Base-by-base conservation (phyloP, 2,113 vertebrate species). In the Sinocyclocheilus maitianheensis region DNA sequence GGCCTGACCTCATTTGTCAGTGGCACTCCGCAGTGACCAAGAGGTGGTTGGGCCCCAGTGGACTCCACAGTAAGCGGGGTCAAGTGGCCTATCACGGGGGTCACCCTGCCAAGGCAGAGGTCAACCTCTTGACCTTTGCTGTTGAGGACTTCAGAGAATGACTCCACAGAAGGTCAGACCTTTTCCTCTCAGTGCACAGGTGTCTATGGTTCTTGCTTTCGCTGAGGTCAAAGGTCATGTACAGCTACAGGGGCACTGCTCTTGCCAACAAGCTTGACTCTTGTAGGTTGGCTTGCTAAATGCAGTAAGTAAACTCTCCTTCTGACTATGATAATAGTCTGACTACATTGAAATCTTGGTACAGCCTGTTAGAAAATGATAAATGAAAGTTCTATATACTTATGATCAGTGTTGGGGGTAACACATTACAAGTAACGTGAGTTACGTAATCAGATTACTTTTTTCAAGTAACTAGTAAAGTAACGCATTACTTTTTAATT, bases 31-130 rank as follows among this genome's bases (percentile, higher is more conserved):
- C 6, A 51, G 60, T 88, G 80, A 89, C 92, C 89, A 87, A 86
- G 63, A 90, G 90, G 78, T 87, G 65, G 69, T 67, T 85, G 87
- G 87, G 91, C 87, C 84, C 91, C 86, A 82, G 60, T 5, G 60
- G 87, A 91, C 80, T 77, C 89, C 84, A 8, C 80, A 89, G 86
- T 91, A 93, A 93, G 90, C 89, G 81, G 90, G 94, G 94, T 95
- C 93, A 94, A 94, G 94, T 94, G 92, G 90, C 86, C 90, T 91
- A 93, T 94, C 93, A 89, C 91, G 86, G 88, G 84, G 92, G 92
- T 94, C 92, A 90, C 75, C 85, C 84, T 85, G 55, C 80, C 26
- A 55, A 87, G 77, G 85, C 72, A 63, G 48, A 85, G 93, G 91
- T 92, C 91, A 91, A 90, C 91, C 84, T 86, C 87, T 91, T 93